Conservation (phyloP, 2,113 vertebrate genomes). For the Balaeniceps rex region DNA sequence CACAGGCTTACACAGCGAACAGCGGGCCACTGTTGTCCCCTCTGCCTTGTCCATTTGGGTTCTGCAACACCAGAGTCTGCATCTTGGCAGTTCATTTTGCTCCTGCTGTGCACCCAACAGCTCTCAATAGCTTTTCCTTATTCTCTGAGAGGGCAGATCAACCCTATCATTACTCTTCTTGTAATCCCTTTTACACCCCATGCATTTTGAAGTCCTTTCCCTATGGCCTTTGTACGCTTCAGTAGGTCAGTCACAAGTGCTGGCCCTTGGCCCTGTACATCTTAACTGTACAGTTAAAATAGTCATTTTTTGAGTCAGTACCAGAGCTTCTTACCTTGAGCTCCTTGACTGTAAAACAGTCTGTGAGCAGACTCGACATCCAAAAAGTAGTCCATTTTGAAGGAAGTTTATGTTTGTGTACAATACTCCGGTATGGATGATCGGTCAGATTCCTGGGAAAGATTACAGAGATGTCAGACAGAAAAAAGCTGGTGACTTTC, state of each 20-base stretch:
- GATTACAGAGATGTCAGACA: conserved; percentile 9
- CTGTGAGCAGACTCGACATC: conserved; percentile 81
- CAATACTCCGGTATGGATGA: neutral
- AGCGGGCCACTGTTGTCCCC: neutral
- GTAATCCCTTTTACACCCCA: neutral
- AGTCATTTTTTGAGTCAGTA: neutral
- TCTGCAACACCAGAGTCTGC: neutral
- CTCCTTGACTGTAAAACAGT: conserved; percentile 82
- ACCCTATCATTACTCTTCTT: neutral
- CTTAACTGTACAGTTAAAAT: neutral
- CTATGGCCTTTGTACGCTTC: neutral
- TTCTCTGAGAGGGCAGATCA: neutral
- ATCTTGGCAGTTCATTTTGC: neutral
- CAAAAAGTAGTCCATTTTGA: conserved; percentile 82
- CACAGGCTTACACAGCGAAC: neutral
- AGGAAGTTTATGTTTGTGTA: conserved; percentile 18
- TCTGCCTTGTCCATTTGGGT: neutral
- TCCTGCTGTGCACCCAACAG: neutral
- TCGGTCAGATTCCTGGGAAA: conserved; percentile 61
- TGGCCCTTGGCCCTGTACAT: neutral
- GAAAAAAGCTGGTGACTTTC: neutral
- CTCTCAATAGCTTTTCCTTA: neutral
- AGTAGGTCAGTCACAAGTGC: neutral
- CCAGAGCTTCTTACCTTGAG: conserved; percentile 75
- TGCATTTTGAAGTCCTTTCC: neutral